These are phyloP conservation scores for Scortum barcoo DNA, from an alignment of 2,113 vertebrate species.

Conservation along the genomic window DNA sequence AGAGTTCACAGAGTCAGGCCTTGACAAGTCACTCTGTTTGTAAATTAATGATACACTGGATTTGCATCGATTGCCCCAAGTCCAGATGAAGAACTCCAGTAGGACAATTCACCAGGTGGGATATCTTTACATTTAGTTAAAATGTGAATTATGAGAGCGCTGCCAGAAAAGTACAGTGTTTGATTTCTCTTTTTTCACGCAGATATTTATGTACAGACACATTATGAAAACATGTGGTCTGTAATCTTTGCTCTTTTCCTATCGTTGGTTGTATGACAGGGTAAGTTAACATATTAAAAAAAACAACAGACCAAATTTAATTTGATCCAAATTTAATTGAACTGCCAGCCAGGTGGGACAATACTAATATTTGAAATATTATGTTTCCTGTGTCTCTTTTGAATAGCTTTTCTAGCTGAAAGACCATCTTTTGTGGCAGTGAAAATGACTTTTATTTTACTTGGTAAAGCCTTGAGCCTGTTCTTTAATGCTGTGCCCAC, in stretches of 20 bases:
- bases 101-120: slow-evolving; percentile 4
- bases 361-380: not conserved
- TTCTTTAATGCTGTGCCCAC: not conserved
- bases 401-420: not conserved
- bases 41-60: not conserved
- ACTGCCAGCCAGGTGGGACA: not conserved
- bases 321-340: not conserved
- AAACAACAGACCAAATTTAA: not conserved
- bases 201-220: not conserved
- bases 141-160: not conserved
- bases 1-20: not conserved
- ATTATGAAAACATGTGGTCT: slow-evolving; percentile 45
- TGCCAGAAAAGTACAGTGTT: not conserved
- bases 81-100: slow-evolving; percentile 1
- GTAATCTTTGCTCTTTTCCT: slow-evolving; percentile 34
- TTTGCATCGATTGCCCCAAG: not conserved
- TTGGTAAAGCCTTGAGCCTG: slow-evolving; percentile 29
- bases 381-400: not conserved
- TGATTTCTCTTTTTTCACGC: slow-evolving; percentile 5
- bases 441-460: not conserved
- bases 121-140: not conserved
- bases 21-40: not conserved
- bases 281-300: slow-evolving; percentile 24
- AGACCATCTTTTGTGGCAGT: not conserved
- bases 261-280: slow-evolving; percentile 34